Evolutionary conservation across 2,797 vertebrate genomes (phyloP).

Genomic region (Chiloscyllium punctatum): DNA sequence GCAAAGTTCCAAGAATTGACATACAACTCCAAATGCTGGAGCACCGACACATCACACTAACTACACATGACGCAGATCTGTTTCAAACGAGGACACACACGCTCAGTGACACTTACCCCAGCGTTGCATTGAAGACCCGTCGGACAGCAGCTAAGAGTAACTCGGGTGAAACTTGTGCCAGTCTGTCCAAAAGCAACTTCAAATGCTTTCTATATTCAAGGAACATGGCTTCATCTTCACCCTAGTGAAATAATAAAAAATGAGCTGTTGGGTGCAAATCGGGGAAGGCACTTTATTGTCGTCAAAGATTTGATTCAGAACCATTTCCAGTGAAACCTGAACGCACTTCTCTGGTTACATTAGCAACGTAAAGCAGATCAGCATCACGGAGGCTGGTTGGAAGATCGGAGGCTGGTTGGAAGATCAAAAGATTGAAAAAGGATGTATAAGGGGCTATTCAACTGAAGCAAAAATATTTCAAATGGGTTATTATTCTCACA

Average conservation of each 20-base stretch:
- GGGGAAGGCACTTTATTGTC: neutral
- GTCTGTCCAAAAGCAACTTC: constrained; percentile 87
- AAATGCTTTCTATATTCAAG: constrained; percentile 97
- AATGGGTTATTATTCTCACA: too few relatives aligned
- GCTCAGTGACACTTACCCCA: constrained; percentile 70
- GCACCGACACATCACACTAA: neutral
- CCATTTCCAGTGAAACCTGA: neutral
- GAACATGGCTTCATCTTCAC: constrained; percentile 98
- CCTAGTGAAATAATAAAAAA: constrained; percentile 55
- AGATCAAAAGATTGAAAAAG: too few relatives aligned
- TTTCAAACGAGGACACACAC: neutral
- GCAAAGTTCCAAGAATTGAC: neutral
- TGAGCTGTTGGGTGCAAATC: neutral
- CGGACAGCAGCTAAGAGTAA: constrained; percentile 82
- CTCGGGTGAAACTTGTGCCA: constrained; percentile 94
- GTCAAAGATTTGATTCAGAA: neutral
- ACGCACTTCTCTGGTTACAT: neutral
- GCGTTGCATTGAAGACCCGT: constrained; percentile 80
- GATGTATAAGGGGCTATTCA: too few relatives aligned
- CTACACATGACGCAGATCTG: neutral
- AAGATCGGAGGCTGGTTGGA: neutral
- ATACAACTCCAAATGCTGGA: neutral
- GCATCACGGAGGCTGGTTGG: neutral
- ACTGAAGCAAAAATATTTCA: too few relatives aligned
- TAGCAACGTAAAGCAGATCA: too few relatives aligned